A percentile compares a stretch with the other conserved stretches of the same genome.
These are phyloP conservation scores for Vipera latastei DNA, from an alignment of 2,797 vertebrate species.

Conservation along the genomic window DNA sequence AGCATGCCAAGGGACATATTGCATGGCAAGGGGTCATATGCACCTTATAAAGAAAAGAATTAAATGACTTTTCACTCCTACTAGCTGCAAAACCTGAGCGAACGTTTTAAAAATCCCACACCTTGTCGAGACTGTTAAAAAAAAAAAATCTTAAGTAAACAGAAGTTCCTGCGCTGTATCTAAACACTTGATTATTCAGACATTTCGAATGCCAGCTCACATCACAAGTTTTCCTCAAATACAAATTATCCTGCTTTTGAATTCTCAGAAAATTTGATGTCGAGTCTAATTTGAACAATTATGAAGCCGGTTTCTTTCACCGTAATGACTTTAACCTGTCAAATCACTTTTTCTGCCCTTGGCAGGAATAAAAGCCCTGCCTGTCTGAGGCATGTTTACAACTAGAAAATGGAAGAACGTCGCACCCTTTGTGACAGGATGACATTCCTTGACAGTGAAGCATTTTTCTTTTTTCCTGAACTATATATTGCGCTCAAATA, in stretches of 20 bases:
- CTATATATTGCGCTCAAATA: not conserved
- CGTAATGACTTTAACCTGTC: constrained; percentile 55
- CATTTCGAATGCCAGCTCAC: not conserved
- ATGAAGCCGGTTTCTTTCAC: constrained; percentile 43
- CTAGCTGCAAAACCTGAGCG: constrained; percentile 11
- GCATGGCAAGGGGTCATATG: not conserved
- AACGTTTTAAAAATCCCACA: not conserved
- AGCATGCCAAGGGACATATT: not conserved
- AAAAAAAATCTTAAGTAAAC: not conserved
- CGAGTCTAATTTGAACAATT: constrained; percentile 14
- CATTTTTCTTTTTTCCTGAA: constrained; percentile 35
- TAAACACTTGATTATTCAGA: not conserved
- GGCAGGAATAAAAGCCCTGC: constrained; percentile 45
- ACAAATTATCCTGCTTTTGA: constrained; percentile 17
- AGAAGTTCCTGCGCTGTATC: not conserved
- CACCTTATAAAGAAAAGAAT: not conserved
- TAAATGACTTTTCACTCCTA: not conserved
- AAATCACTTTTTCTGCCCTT: constrained; percentile 41
- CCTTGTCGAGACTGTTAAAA: not conserved
- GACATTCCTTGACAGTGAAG: constrained; percentile 48
- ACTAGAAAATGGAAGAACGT: constrained; percentile 47
- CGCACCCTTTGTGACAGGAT: not conserved
- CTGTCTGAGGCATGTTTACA: constrained; percentile 50
- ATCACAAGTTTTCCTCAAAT: not conserved
- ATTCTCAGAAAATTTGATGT: constrained; percentile 13